These are phyloP conservation scores for Lithobates sylvaticus DNA, from an alignment of 2,797 vertebrate genomes.

Conservation along the genomic window DNA sequence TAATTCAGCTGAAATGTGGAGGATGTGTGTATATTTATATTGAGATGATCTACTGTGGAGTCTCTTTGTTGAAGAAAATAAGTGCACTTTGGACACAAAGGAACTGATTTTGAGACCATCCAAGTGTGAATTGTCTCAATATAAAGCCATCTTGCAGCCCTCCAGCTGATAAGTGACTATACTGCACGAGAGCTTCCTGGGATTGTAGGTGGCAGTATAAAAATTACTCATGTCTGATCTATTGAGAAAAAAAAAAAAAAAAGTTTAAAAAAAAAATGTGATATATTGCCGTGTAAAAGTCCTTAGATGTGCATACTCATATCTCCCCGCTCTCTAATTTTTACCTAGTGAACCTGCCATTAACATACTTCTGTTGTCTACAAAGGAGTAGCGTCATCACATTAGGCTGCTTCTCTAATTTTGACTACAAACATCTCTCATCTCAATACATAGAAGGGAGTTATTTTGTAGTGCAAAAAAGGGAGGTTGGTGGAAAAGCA, in stretches of 20 bases:
- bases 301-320: no score
- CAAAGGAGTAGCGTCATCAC: no score
- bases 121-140: not conserved
- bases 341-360: no score
- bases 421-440: no score
- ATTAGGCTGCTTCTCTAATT: no score
- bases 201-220: not conserved
- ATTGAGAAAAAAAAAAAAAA: not conserved
- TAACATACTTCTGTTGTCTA: no score
- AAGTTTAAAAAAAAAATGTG: no score
- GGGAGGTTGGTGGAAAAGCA: no score
- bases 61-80: not conserved
- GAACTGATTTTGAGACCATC: not conserved
- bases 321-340: no score
- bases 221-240: not conserved
- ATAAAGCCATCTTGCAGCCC: not conserved
- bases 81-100: not conserved
- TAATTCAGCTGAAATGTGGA: conserved; percentile 2
- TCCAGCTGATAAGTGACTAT: not conserved
- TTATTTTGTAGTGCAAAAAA: no score
- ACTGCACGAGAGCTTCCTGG: not conserved
- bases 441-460: no score
- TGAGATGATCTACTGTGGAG: not conserved
- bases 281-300: no score
- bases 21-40: not conserved